These are phyloP conservation scores for Neostethus bicornis DNA, from an alignment of 2,797 vertebrate genomes.

Conservation along the genomic window DNA sequence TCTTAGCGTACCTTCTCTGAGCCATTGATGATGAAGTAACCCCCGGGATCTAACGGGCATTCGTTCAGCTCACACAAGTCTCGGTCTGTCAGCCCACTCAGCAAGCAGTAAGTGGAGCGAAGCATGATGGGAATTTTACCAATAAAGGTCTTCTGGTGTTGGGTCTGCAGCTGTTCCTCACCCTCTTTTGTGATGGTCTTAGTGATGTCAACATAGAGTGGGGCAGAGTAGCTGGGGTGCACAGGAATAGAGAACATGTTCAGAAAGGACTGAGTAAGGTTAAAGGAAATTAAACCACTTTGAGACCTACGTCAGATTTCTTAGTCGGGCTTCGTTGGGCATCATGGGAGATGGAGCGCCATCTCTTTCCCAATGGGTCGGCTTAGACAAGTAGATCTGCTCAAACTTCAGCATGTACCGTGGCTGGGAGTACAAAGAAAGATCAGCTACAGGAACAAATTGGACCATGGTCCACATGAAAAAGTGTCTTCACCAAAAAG, in stretches of 20 bases:
- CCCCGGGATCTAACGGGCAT: conserved; percentile 95
- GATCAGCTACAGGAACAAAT: neutral
- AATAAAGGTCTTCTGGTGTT: conserved; percentile 99
- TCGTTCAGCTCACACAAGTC: conserved; percentile 98
- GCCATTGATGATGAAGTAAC: conserved; percentile 99
- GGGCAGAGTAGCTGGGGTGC: conserved; percentile 90
- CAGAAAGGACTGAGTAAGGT: neutral
- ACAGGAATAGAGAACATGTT: neutral
- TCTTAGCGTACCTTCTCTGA: conserved; percentile 89
- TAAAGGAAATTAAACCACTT: neutral
- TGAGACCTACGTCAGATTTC: conserved; percentile 93
- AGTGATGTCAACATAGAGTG: conserved; percentile 97
- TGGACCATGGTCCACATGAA: neutral
- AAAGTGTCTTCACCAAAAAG: too few species aligned
- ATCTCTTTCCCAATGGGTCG: conserved; percentile 98
- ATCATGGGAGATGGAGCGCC: conserved; percentile 98
- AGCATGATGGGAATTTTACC: conserved; percentile 99
- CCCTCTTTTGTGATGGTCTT: conserved; percentile 99
- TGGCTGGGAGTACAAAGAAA: conserved; percentile 76
- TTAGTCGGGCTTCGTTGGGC: conserved; percentile 95
- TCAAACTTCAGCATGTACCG: conserved; percentile 97
- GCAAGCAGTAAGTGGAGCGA: conserved; percentile 94
- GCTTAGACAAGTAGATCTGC: conserved; percentile 98
- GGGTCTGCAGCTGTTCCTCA: conserved; percentile 95
- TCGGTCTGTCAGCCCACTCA: conserved; percentile 94